phyloP scores from a whole-genome alignment of 2,888 invertebrate genomes.

The Papilio elwesi region DNA sequence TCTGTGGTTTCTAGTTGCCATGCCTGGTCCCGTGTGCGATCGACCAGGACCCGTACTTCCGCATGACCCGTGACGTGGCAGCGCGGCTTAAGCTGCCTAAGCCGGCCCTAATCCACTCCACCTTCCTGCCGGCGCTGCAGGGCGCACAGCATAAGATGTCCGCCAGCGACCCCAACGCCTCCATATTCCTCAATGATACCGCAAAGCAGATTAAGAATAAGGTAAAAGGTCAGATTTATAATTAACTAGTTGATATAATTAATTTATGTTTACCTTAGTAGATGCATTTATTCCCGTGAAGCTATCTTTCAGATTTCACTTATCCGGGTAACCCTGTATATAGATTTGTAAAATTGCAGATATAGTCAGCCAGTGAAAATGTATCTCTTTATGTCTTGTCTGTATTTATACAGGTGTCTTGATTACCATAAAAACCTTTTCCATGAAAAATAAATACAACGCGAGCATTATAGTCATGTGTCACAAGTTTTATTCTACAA shows the following conservation, averaged over 20 bases:
- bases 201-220: slow-evolving; percentile 98
- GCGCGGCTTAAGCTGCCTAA: slow-evolving; percentile 94
- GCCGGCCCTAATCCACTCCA: slow-evolving; percentile 93
- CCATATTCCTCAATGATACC: slow-evolving; percentile 97
- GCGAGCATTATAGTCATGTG: too few relatives aligned
- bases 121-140: slow-evolving; percentile 97
- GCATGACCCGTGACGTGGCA: slow-evolving; percentile 99
- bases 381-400: not conserved
- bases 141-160: slow-evolving; percentile 99
- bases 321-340: too few relatives aligned
- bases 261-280: slow-evolving; percentile 5
- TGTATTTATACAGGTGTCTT: too few relatives aligned
- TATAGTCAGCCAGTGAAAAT: not conserved
- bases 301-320: too few relatives aligned
- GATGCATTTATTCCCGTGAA: too few relatives aligned
- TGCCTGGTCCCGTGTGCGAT: slow-evolving; percentile 98
- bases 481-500: too few relatives aligned
- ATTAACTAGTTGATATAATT: too few relatives aligned
- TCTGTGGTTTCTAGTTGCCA: slow-evolving; percentile 59
- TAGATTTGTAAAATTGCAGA: too few relatives aligned
- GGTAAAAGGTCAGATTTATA: slow-evolving; percentile 70
- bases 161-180: slow-evolving; percentile 96
- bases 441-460: too few relatives aligned
- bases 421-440: too few relatives aligned
- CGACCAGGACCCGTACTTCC: slow-evolving; percentile 99